Evolutionary conservation across 1,140 invertebrate genomes (phyloP).

Genomic region (Aphidius ervi): DNA sequence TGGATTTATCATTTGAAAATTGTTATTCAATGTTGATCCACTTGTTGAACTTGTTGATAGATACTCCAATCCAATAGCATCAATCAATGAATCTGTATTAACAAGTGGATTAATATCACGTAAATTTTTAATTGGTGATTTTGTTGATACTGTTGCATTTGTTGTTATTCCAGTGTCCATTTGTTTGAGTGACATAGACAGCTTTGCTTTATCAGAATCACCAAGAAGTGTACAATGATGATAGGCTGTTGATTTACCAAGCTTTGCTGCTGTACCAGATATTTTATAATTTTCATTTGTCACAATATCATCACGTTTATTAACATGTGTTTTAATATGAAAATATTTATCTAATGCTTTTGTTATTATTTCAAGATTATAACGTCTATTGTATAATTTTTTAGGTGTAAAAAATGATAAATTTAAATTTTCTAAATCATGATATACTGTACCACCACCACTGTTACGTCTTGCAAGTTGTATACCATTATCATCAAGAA

Average conservation of each 20-base stretch:
- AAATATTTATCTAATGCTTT: conserved; percentile 74
- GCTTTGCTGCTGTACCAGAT: conserved; percentile 88
- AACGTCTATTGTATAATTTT: conserved; percentile 66
- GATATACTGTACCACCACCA: conserved; percentile 95
- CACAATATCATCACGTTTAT: conserved; percentile 78
- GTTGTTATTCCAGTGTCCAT: conserved; percentile 59
- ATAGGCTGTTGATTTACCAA: conserved; percentile 80
- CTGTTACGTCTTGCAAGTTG: conserved; percentile 82
- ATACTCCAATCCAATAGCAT: conserved; percentile 75
- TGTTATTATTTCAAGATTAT: conserved; percentile 81
- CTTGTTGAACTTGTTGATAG: conserved; percentile 66
- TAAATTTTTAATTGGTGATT: conserved; percentile 77
- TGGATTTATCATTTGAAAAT: conserved; percentile 81
- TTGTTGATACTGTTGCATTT: conserved; percentile 77
- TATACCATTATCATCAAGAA: conserved; percentile 61
- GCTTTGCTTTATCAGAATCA: conserved; percentile 70
- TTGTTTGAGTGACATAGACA: conserved; percentile 64
- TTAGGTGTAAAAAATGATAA: conserved; percentile 82
- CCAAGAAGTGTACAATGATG: conserved; percentile 93
- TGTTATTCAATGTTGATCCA: conserved; percentile 63
- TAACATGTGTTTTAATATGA: conserved; percentile 70
- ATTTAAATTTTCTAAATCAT: conserved; percentile 92
- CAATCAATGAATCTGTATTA: conserved; percentile 61
- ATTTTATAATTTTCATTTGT: conserved; percentile 77
- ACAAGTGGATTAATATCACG: conserved; percentile 67